phyloP scores from a whole-genome alignment of 37 sponge, comb jelly and placozoan genomes.

The Tethya wilhelma region DNA sequence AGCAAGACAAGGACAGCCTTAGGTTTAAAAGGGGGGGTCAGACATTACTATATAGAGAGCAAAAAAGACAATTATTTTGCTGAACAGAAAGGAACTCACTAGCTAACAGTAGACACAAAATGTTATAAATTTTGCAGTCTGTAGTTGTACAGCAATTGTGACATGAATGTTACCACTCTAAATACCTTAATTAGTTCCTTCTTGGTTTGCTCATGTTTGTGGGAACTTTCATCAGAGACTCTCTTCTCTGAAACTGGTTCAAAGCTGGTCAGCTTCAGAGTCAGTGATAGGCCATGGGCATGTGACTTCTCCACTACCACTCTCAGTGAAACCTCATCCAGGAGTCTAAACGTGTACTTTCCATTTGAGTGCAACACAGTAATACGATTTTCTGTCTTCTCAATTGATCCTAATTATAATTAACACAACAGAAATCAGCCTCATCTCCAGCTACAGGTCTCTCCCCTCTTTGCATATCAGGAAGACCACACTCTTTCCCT shows the following conservation, averaged over 20 bases:
- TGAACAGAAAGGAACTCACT: no score
- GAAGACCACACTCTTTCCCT: no score
- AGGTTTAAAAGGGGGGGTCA: no score
- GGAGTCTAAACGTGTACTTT: conserved; percentile 34
- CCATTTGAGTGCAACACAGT: conserved; percentile 33
- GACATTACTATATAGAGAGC: no score
- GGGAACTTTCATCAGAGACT: background rate
- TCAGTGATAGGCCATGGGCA: conserved; percentile 52
- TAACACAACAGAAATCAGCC: no score
- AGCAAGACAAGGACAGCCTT: no score
- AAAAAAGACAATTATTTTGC: no score
- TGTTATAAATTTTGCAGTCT: no score
- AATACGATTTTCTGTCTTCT: background rate
- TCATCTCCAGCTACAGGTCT: background rate
- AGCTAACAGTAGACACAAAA: no score
- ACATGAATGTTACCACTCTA: no score
- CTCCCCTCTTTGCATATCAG: background rate
- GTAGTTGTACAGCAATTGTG: no score
- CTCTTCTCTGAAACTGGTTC: background rate
- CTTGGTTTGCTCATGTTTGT: background rate
- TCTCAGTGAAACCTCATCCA: conserved; percentile 55
- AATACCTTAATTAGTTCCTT: conserved; percentile 5
- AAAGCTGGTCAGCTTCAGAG: conserved; percentile 29
- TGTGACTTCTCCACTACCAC: conserved; percentile 48
- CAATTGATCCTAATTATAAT: conserved; percentile 26